Evolutionary conservation across 2,888 invertebrate genomes (phyloP), one percentile per base, ranked within the genome.

Genomic region (Phasia obesa): DNA sequence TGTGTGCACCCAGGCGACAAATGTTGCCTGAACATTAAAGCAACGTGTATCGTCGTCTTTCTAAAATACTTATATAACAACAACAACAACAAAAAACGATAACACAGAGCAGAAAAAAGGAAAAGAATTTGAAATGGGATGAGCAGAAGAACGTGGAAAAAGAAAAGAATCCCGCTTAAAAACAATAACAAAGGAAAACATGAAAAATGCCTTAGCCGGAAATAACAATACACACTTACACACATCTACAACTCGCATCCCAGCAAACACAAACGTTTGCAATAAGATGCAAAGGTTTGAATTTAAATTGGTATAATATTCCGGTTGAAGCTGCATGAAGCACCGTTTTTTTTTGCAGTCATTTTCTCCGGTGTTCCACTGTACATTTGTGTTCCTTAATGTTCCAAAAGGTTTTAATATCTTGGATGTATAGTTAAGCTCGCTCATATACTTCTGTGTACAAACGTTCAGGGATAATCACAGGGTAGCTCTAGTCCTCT

Each of bases 171-270:
- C 74, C 70, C 78, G 69, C 74, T 75, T 70, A 67, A 62, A 79
- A 51, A 64, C 70, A 47, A 71, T 38, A 67, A 51, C 42, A 73
- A 65, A 64, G 51, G 38, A 31, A 55, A 64, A 57, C 74, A 81
- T 53, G 51, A 70, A 82, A 77, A 79, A 83, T 65, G 74, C 74
- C 83, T 83, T 83, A 83, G 74, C 83, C 83, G 83, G 79, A 83
- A 79, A 79, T 69, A 79, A 83, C 79, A 71, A 77, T 38, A 27
- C 31, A 57, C 55, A 42, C 38, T 19, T 53, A 51, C 49, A 47
- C 21, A n/a, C 44, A 44, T 27, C 25, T 4, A 25, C 13, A 53
- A 9, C 11, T 35, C 9, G 2, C 31, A 35, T 11, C 35, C 35
- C 35, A 35, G 35, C 35, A 35, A 35, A 35, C 35, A 35, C 35